Base-by-base conservation (phyloP, 2,113 vertebrate species). In the Rhodinocichla rosea region DNA sequence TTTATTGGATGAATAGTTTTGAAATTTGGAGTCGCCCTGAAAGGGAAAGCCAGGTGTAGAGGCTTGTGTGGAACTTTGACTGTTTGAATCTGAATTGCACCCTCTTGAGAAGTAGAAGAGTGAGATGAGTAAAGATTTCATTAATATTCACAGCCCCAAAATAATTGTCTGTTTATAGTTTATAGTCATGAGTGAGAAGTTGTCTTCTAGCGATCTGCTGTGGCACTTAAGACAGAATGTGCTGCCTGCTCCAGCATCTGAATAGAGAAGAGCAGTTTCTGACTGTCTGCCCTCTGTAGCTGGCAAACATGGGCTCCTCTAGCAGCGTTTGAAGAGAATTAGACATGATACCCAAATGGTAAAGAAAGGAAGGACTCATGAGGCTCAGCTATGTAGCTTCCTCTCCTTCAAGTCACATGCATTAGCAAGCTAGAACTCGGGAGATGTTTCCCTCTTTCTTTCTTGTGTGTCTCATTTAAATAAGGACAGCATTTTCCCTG, bases 101-200 rank as follows among this genome's bases (percentile, higher is more conserved):
- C 56, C 76, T 70, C 9, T 23, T 87, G 52, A 81, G 76, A 92
- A 86, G 62, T 16, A 67, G 37, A 73, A 42, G 60, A 88, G 39
- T 35, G 39, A 83, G 17, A 74, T 92, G 37, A 92, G 35, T 86
- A 86, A 94, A 93, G 52, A 24, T 71, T 81, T 92, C 52, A 20
- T 90, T 81, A 96, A 70, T 93, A 84, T 94, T 92, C 89, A 83
- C 68, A 93, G 52, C 27, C 33, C 28, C 52, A 52, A 74, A 65
- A 65, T 80, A 89, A 89, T 77, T 80, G 39, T 88, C 79, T 90
- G 21, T 6, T 4, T n/a, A n/a, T n/a, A 15, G 28, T 80, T 95
- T 92, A 50, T 91, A 70, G 69, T 63, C 35, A 37, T 35, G 47
- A 55, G 13, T 47, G 60, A 74, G 50, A 35, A 68, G 19, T 42